A percentile compares a stretch with the other conserved stretches of the same genome.
Evolutionary conservation across 2,113 vertebrate genomes (phyloP).

Genomic region (Penelope pileata): DNA sequence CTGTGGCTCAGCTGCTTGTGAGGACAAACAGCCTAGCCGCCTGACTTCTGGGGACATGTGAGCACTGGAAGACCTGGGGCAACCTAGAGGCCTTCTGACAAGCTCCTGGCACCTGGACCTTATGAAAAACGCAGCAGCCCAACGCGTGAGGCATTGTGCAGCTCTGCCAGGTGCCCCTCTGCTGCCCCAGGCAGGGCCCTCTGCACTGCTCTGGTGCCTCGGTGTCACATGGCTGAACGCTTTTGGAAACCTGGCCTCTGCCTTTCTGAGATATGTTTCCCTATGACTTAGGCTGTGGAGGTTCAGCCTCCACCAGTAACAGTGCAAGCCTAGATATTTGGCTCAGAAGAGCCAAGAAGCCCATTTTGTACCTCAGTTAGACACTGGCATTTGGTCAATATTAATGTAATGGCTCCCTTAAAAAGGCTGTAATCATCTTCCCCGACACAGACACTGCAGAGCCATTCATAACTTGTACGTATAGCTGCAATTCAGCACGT

Average conservation of each 20-base stretch:
- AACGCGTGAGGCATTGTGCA: background rate
- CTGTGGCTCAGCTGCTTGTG: background rate
- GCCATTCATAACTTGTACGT: slow-evolving; percentile 31
- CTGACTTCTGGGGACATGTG: background rate
- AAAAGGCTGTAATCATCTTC: slow-evolving; percentile 49
- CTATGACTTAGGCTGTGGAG: background rate
- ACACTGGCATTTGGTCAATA: background rate
- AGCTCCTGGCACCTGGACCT: background rate
- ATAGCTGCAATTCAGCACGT: background rate
- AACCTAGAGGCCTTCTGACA: background rate
- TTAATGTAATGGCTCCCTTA: slow-evolving; percentile 36
- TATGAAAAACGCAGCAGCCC: background rate
- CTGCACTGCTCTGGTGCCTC: background rate
- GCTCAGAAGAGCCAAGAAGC: background rate
- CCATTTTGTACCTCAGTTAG: background rate
- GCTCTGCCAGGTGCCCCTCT: background rate
- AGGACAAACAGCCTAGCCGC: background rate
- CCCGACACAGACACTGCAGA: background rate
- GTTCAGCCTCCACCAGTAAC: background rate
- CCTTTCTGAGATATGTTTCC: background rate
- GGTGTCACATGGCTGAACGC: background rate
- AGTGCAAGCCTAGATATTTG: background rate
- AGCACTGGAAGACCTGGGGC: background rate
- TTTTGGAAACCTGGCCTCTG: background rate
- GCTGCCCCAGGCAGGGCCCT: background rate